These are phyloP conservation scores for Rhagonycha fulva DNA, from an alignment of 2,888 invertebrate genomes.

Conservation along the genomic window DNA sequence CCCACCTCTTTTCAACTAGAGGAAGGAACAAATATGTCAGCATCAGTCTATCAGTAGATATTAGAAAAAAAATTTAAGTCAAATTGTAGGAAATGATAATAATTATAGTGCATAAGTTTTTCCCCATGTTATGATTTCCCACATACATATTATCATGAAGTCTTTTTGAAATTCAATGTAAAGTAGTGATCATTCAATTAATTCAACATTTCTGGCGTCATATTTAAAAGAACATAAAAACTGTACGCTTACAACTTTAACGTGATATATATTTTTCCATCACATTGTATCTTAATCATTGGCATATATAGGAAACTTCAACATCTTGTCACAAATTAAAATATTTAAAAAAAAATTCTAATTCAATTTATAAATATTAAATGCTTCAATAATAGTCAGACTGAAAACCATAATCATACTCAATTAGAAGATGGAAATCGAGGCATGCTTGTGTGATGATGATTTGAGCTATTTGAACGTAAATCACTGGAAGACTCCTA, in stretches of 20 bases:
- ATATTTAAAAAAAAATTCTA: background rate
- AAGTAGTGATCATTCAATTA: background rate
- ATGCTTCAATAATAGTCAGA: background rate
- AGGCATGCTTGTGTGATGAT: slow-evolving; percentile 24
- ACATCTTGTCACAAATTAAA: background rate
- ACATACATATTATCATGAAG: background rate
- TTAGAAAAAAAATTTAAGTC: background rate
- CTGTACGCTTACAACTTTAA: background rate
- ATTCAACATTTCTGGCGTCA: background rate
- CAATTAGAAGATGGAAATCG: slow-evolving; percentile 14
- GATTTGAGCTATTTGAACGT: slow-evolving; percentile 21
- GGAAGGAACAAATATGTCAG: too few relatives aligned
- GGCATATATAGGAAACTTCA: background rate
- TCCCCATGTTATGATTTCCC: background rate
- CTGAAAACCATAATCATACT: background rate
- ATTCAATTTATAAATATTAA: background rate
- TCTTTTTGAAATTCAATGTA: background rate
- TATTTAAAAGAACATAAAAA: background rate
- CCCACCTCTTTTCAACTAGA: too few relatives aligned
- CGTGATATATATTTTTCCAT: background rate
- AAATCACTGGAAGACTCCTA: slow-evolving; percentile 31
- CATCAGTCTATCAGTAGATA: too few relatives aligned
- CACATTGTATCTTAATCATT: background rate
- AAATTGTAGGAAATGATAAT: background rate
- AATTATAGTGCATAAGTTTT: background rate